phyloP scores from a whole-genome alignment of 2,797 vertebrate species.

The Muraenolepis orangiensis region DNA sequence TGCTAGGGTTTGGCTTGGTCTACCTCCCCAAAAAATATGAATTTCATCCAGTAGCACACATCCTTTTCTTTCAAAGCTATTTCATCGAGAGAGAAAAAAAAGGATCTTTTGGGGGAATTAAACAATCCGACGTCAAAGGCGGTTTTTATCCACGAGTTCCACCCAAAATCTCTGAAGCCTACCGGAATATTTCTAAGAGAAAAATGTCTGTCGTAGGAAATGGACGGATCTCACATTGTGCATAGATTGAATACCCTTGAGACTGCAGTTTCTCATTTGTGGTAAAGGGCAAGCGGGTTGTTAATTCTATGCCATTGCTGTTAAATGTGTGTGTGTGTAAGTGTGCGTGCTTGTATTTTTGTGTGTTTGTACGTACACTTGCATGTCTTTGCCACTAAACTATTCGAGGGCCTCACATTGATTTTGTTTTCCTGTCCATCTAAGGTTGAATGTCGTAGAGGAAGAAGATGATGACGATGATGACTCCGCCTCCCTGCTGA shows the following conservation, averaged over 20 bases:
- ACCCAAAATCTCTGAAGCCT: conserved; percentile 11
- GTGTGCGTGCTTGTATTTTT: not conserved
- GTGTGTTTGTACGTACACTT: not conserved
- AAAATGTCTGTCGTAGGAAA: conserved; percentile 17
- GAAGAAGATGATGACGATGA: conserved; percentile 1
- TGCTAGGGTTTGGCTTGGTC: conserved; percentile 8
- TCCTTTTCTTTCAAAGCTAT: conserved; percentile 11
- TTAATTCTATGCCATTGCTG: not conserved
- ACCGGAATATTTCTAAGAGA: conserved; percentile 7
- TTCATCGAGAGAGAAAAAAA: conserved; percentile 7
- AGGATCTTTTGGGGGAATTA: conserved; percentile 11
- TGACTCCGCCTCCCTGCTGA: not conserved
- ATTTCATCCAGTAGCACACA: conserved; percentile 22
- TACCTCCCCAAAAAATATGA: conserved; percentile 13
- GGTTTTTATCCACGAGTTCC: conserved; percentile 2
- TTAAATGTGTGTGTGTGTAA: not conserved
- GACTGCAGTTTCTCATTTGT: conserved; percentile 11
- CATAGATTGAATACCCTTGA: conserved; percentile 10
- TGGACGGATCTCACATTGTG: conserved; percentile 11
- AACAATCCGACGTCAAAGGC: not conserved
- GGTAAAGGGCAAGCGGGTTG: not conserved
- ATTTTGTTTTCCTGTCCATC: conserved; percentile 13
- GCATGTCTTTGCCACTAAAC: conserved; percentile 14
- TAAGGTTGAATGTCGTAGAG: conserved; percentile 15
- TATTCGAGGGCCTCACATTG: conserved; percentile 1